Conservation (phyloP, 2,797 vertebrate species). For the Sebastes hubbsi region DNA sequence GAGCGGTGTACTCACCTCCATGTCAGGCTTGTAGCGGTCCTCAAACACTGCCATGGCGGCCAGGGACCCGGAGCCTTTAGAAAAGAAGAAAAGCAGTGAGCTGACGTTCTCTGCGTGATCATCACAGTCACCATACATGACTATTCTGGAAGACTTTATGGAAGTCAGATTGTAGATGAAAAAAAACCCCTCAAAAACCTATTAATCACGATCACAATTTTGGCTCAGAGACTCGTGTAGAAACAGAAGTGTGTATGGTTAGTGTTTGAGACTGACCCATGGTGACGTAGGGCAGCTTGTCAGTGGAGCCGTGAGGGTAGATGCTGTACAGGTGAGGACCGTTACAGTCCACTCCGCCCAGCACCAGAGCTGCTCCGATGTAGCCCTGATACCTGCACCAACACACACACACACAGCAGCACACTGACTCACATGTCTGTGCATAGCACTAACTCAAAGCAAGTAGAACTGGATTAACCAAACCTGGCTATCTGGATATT, state of each 20-base stretch:
- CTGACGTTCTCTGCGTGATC: neutral
- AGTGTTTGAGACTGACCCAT: conserved; percentile 88
- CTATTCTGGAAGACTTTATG: neutral
- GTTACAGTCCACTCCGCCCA: conserved; percentile 92
- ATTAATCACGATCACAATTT: too few relatives aligned
- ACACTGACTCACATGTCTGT: neutral
- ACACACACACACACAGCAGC: conserved; percentile 6
- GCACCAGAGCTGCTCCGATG: conserved; percentile 93
- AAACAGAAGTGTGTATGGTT: neutral
- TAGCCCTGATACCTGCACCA: conserved; percentile 93
- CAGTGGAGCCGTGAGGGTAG: conserved; percentile 97
- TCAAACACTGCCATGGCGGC: conserved; percentile 98
- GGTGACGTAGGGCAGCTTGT: conserved; percentile 96
- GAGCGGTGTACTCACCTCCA: conserved; percentile 87
- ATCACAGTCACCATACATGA: fast-evolving
- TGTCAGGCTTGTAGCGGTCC: conserved; percentile 91
- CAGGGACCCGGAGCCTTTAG: conserved; percentile 92
- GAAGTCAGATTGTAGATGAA: neutral
- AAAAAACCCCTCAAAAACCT: too few relatives aligned
- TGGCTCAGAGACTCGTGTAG: too few relatives aligned
- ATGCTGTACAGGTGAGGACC: conserved; percentile 98
- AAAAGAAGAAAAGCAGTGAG: neutral
- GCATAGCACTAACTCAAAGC: neutral
- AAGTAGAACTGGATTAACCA: neutral
- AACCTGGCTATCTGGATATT: neutral